Conservation (phyloP, 2,113 vertebrate genomes). For the Narcine bancroftii region DNA sequence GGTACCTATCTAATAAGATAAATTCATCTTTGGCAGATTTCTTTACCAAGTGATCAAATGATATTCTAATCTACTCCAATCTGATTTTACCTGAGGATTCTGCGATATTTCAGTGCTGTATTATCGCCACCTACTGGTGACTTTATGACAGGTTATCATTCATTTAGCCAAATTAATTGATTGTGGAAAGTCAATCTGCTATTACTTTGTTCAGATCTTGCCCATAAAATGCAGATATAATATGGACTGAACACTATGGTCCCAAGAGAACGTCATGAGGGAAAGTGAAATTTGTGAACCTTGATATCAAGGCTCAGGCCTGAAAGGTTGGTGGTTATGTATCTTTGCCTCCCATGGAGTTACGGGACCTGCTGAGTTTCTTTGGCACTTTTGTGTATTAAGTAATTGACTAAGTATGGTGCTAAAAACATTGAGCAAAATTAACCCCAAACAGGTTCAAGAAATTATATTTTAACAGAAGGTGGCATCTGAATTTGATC, state of each 20-base stretch:
- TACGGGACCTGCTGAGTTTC: too few relatives aligned
- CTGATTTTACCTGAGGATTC: not conserved
- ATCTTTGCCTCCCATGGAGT: too few relatives aligned
- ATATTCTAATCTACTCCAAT: not conserved
- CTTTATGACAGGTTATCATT: not conserved
- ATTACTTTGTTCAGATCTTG: not conserved
- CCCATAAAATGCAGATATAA: not conserved
- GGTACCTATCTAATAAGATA: not conserved
- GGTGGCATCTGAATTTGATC: not conserved
- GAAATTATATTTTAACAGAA: not conserved
- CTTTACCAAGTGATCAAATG: not conserved
- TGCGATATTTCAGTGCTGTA: not conserved
- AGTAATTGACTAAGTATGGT: not conserved
- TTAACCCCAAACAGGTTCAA: not conserved
- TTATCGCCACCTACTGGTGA: constrained; percentile 29
- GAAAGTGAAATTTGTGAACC: not conserved
- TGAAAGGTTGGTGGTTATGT: too few relatives aligned
- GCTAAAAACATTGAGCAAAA: not conserved
- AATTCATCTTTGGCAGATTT: not conserved
- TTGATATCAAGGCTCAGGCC: not conserved
- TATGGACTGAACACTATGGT: not conserved
- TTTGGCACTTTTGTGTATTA: too few relatives aligned
- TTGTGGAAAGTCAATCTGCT: not conserved
- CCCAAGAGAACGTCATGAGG: not conserved
- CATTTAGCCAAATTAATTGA: not conserved